These are phyloP conservation scores for Galeopterus variegatus DNA, from an alignment of 2,113 vertebrate genomes.

Conservation along the genomic window DNA sequence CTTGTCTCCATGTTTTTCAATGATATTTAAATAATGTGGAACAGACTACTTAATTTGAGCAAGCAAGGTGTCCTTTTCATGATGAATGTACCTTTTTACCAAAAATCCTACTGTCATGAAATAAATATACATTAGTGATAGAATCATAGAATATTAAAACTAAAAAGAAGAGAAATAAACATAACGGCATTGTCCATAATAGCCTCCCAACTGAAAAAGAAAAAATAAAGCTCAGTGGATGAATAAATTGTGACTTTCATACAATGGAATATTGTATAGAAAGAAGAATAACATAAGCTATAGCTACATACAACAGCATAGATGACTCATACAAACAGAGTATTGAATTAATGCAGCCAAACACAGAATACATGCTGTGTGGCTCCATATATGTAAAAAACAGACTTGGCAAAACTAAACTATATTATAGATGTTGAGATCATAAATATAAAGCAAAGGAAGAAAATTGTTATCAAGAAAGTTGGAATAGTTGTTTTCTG, in stretches of 20 bases:
- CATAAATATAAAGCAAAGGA: constrained; percentile 30
- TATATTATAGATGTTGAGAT: background rate
- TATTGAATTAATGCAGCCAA: background rate
- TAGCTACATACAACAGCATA: background rate
- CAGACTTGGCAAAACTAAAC: background rate
- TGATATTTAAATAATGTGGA: background rate
- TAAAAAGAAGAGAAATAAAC: background rate
- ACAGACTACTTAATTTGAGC: background rate
- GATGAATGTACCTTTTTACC: background rate
- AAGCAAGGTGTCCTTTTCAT: background rate
- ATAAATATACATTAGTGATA: background rate
- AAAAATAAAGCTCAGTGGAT: background rate
- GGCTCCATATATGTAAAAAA: background rate
- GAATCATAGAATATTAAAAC: background rate
- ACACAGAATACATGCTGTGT: background rate
- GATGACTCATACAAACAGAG: background rate
- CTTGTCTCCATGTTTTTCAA: background rate
- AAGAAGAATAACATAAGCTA: background rate
- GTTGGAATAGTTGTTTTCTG: background rate
- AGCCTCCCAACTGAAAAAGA: background rate
- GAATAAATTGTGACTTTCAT: background rate
- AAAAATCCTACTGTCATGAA: background rate
- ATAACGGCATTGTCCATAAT: background rate
- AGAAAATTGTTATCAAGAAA: background rate
- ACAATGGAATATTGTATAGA: background rate